Evolutionary conservation across 2,113 vertebrate genomes (phyloP).

Genomic region (Xenopus borealis): DNA sequence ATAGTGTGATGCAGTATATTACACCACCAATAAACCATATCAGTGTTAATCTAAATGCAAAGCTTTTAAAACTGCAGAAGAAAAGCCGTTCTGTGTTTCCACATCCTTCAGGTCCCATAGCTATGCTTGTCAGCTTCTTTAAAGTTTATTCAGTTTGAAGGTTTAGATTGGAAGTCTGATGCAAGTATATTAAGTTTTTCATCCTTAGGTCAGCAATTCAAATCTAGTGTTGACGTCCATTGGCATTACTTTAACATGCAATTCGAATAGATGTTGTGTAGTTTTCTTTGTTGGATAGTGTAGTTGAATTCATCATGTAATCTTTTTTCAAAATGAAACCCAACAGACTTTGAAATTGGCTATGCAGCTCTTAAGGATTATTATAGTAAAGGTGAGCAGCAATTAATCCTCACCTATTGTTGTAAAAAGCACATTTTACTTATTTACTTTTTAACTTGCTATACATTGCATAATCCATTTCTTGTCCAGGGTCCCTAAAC

Average conservation of each 20-base stretch:
- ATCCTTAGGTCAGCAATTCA: conserved; percentile 40
- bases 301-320: neutral
- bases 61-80: conserved; percentile 15
- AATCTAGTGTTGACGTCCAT: conserved; percentile 9
- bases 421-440: too few species aligned
- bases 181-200: conserved; percentile 24
- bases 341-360: too few species aligned
- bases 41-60: conserved; percentile 17
- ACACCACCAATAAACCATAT: conserved; percentile 5
- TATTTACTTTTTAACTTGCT: too few species aligned
- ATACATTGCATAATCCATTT: too few species aligned
- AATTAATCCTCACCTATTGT: too few species aligned
- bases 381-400: too few species aligned
- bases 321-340: neutral
- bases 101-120: conserved; percentile 23
- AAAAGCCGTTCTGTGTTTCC: neutral
- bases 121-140: conserved; percentile 21
- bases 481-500: too few species aligned
- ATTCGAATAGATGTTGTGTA: conserved; percentile 3
- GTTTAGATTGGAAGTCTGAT: conserved; percentile 15
- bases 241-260: conserved; percentile 19
- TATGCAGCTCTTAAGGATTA: too few species aligned
- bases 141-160: conserved; percentile 28
- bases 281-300: neutral
- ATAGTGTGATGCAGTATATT: neutral